These are phyloP conservation scores for Diceros bicornis DNA, from an alignment of 2,797 vertebrate genomes.

Conservation along the genomic window DNA sequence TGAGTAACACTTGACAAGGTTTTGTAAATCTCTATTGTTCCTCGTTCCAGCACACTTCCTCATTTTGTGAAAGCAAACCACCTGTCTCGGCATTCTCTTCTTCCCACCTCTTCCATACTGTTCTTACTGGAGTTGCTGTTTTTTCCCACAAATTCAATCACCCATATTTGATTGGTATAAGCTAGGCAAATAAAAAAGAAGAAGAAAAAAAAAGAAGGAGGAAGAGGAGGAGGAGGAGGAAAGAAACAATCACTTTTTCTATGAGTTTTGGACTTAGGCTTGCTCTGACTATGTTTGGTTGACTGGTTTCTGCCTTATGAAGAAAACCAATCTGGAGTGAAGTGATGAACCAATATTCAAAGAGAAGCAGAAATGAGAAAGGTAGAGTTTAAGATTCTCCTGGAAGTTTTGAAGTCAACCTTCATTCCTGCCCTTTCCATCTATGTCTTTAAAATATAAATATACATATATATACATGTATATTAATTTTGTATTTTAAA, in stretches of 20 bases:
- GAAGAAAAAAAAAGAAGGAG: no score
- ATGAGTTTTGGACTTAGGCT: neutral
- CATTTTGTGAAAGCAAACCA: neutral
- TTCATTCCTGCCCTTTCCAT: neutral
- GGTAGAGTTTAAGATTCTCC: neutral
- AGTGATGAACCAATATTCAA: neutral
- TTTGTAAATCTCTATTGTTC: neutral
- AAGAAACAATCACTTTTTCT: neutral
- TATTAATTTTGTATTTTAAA: neutral
- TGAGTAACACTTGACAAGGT: neutral
- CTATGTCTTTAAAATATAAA: conserved; percentile 14
- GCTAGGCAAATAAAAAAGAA: neutral
- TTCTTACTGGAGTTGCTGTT: neutral
- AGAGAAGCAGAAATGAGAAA: neutral
- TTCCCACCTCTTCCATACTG: neutral
- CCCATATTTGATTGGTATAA: neutral
- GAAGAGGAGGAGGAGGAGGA: neutral
- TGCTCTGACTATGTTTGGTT: neutral
- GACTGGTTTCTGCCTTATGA: neutral
- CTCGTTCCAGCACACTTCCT: neutral
- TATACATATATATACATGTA: neutral
- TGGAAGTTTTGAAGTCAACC: neutral
- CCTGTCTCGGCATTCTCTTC: neutral
- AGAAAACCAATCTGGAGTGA: neutral
- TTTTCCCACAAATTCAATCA: neutral